Evolutionary conservation across 2,113 vertebrate species (phyloP).

Genomic region (Nansenia antarctica): DNA sequence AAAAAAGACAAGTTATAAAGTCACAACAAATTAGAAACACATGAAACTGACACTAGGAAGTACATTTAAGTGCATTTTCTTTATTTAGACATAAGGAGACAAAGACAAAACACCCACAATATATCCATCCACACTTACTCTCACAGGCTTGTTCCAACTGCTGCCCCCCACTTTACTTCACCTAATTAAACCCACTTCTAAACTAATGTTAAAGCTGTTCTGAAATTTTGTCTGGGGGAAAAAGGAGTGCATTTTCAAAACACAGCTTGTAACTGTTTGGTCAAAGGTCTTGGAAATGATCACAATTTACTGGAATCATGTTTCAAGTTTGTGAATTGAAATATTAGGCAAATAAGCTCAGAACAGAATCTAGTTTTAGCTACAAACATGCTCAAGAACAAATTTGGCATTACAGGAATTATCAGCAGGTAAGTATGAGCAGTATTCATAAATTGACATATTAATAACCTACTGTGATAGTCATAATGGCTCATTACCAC

Average conservation of each 20-base stretch:
- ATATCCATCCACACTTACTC: not conserved
- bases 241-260: not conserved
- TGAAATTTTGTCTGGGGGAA: not conserved
- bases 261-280: not conserved
- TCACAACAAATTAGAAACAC: too few relatives aligned
- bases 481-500: not conserved
- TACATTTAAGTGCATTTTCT: conserved; percentile 9
- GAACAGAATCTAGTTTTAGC: not conserved
- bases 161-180: not conserved
- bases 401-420: conserved; percentile 3
- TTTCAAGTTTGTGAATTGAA: not conserved
- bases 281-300: not conserved
- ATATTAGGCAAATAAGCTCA: not conserved
- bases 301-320: not conserved
- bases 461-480: not conserved
- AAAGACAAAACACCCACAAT: conserved; percentile 5
- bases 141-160: conserved; percentile 1
- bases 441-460: not conserved
- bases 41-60: not conserved
- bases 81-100: conserved; percentile 1
- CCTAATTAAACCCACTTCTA: not conserved
- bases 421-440: not conserved
- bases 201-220: not conserved
- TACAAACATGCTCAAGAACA: not conserved
- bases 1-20: too few relatives aligned